These are phyloP conservation scores for Phyllotis vaccarum DNA, from an alignment of 2,797 vertebrate genomes.

Conservation along the genomic window DNA sequence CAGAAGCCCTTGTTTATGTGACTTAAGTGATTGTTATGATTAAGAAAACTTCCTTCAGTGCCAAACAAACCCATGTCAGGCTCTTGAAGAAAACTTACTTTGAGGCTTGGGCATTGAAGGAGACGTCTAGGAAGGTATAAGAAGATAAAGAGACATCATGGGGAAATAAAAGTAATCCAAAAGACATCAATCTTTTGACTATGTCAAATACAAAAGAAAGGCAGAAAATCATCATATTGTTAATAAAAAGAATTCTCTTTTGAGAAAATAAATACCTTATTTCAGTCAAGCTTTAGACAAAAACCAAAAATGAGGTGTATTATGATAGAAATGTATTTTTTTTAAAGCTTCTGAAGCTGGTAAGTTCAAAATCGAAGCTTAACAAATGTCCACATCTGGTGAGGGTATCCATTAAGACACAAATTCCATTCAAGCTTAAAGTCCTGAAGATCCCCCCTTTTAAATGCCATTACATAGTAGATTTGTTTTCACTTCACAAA, in stretches of 20 bases:
- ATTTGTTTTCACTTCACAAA: not conserved
- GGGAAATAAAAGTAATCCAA: not conserved
- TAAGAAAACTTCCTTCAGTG: not conserved
- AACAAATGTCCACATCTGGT: not conserved
- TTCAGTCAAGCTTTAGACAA: not conserved
- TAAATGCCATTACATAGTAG: not conserved
- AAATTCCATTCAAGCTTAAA: not conserved
- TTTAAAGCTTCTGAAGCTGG: not conserved
- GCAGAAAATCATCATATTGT: not conserved
- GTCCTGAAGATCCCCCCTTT: rapidly evolving
- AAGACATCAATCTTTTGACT: not conserved
- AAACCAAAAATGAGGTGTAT: not conserved
- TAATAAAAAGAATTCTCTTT: not conserved
- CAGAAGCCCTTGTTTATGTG: not conserved
- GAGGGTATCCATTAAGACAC: not conserved
- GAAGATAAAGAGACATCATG: not conserved
- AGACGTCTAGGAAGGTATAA: not conserved
- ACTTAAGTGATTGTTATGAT: not conserved
- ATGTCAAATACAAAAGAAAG: not conserved
- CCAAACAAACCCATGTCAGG: not conserved
- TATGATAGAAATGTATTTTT: not conserved
- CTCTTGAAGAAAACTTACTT: not conserved
- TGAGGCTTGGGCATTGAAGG: not conserved
- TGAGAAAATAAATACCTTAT: not conserved
- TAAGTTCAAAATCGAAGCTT: not conserved